Percentiles rank a stretch among this genome's conserved stretches.
Conservation (phyloP, 2,888 invertebrate genomes). For the Patella caerulea region DNA sequence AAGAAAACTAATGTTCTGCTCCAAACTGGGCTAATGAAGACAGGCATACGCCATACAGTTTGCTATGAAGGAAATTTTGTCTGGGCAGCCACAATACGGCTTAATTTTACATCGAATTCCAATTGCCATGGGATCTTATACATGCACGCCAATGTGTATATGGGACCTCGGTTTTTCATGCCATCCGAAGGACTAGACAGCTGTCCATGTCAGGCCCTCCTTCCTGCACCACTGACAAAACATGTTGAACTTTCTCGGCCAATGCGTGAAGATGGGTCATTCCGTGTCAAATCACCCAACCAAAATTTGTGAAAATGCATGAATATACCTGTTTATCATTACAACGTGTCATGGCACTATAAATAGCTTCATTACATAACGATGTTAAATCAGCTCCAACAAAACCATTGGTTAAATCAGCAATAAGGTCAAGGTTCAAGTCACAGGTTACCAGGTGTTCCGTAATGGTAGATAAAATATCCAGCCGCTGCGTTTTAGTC, state of each 20-base stretch:
- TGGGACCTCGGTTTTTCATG: not conserved
- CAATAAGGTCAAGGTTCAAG: constrained; percentile 62
- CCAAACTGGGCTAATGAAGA: not conserved
- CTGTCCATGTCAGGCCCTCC: not conserved
- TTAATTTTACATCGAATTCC: not conserved
- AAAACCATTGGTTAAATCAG: constrained; percentile 76
- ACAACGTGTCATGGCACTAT: constrained; percentile 39
- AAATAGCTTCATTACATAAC: constrained; percentile 70
- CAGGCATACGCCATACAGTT: not conserved
- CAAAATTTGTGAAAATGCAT: not conserved
- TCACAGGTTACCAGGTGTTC: constrained; percentile 39
- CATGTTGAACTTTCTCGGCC: not conserved
- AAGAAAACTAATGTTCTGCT: not conserved
- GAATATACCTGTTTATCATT: not conserved
- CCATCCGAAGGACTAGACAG: not conserved
- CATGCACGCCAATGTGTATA: not conserved
- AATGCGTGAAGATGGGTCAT: not conserved
- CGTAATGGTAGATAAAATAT: constrained; percentile 70
- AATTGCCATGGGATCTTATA: not conserved
- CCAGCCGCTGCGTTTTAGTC: constrained; percentile 71
- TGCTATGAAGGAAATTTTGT: not conserved
- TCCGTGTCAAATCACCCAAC: not conserved
- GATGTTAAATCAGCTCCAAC: constrained; percentile 75
- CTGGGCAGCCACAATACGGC: too few relatives aligned
- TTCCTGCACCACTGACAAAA: not conserved